phyloP scores from a whole-genome alignment of 2,888 invertebrate species.

The Drosophila neotestacea region DNA sequence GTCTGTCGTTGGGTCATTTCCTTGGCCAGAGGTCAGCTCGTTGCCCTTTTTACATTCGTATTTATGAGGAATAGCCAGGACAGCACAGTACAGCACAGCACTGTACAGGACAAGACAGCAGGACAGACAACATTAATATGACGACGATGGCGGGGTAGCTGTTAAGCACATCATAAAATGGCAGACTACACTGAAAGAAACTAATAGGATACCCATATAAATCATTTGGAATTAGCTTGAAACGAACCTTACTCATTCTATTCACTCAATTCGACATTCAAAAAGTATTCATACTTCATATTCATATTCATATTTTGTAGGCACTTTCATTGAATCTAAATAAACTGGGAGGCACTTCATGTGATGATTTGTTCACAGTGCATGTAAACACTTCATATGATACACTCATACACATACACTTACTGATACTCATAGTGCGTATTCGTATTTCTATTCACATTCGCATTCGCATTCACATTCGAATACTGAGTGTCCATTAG shows the following conservation, averaged over 20 bases:
- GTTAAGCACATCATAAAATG: constrained; percentile 51
- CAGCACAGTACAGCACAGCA: constrained; percentile 17
- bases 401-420: constrained; percentile 7
- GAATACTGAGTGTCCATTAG: constrained; percentile 72
- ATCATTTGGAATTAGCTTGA: constrained; percentile 21
- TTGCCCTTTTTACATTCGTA: constrained; percentile 70
- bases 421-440: constrained; percentile 10
- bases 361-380: constrained; percentile 33
- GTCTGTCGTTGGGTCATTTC: constrained; percentile 4
- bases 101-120: constrained; percentile 8
- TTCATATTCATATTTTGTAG: not conserved
- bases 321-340: not conserved
- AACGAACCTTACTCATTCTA: not conserved
- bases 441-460: constrained; percentile 9
- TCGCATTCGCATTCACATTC: constrained; percentile 38
- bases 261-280: not conserved
- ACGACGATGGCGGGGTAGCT: constrained; percentile 23
- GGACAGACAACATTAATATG: constrained; percentile 25
- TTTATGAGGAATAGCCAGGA: constrained; percentile 63
- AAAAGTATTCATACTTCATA: constrained; percentile 1
- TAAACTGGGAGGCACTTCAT: constrained; percentile 9
- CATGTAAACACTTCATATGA: constrained; percentile 34
- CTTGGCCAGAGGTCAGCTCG: constrained; percentile 5
- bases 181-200: constrained; percentile 37
- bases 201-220: constrained; percentile 2